Conservation (phyloP, 92 coral and sea anemone genomes). For the Parazoanthus atlanticus region DNA sequence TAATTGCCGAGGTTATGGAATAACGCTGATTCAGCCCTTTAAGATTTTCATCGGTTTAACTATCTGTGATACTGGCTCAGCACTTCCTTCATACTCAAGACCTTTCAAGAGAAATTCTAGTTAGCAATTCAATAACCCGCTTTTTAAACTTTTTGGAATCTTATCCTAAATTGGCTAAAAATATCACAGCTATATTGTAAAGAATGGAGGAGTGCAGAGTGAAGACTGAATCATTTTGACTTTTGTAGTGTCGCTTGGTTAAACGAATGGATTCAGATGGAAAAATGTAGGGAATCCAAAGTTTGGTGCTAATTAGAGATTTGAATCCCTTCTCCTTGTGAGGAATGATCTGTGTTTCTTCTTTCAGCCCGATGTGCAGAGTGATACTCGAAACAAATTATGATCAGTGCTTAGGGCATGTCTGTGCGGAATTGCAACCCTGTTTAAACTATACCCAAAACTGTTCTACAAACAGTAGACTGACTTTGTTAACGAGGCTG, state of each 20-base stretch:
- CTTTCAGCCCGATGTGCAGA: not conserved
- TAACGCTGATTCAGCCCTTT: not conserved
- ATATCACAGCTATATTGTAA: no score
- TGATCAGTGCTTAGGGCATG: not conserved
- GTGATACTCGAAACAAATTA: not conserved
- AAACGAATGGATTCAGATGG: no score
- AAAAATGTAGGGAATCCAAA: not conserved
- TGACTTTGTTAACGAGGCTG: not conserved
- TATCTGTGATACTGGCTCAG: not conserved
- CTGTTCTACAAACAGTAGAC: not conserved
- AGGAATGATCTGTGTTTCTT: not conserved
- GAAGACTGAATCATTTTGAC: no score
- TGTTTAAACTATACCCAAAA: not conserved
- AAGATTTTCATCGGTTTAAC: not conserved
- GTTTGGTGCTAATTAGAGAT: not conserved
- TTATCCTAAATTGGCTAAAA: no score
- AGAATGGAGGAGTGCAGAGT: no score
- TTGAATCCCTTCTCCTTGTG: not conserved
- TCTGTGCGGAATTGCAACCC: not conserved
- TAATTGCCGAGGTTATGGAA: not conserved
- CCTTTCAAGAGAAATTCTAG: not conserved
- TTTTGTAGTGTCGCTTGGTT: no score
- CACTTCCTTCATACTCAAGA: no score
- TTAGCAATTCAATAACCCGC: no score
- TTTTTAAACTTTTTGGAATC: no score